These are phyloP conservation scores for Drosophila eohydei DNA, from an alignment of 2,888 invertebrate genomes.

Conservation along the genomic window DNA sequence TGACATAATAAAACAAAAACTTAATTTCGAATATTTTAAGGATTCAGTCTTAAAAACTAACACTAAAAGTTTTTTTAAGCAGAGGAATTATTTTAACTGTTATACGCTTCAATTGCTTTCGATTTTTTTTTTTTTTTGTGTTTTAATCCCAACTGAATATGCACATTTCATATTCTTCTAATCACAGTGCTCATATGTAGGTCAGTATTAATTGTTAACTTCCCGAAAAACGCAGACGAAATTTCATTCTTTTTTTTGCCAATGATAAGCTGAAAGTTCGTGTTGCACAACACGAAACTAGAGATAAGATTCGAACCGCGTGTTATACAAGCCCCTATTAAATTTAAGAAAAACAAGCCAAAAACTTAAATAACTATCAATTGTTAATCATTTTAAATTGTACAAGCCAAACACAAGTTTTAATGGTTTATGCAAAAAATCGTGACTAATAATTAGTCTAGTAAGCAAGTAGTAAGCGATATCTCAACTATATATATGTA, in stretches of 20 bases:
- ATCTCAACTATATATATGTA: neutral
- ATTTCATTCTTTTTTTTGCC: neutral
- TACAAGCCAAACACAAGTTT: neutral
- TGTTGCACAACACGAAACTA: constrained; percentile 2
- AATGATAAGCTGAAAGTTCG: constrained; percentile 18
- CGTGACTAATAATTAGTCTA: neutral
- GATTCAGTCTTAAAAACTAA: too few relatives aligned
- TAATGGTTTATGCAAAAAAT: neutral
- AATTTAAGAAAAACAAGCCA: neutral
- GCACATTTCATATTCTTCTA: neutral
- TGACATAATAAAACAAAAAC: too few relatives aligned
- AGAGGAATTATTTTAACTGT: too few relatives aligned
- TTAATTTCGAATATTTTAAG: too few relatives aligned
- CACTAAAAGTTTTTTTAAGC: too few relatives aligned
- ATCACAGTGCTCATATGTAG: constrained; percentile 24
- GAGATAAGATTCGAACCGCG: constrained; percentile 33
- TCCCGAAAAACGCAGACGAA: neutral
- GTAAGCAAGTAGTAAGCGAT: neutral
- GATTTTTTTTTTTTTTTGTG: neutral
- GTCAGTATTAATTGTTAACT: constrained; percentile 23
- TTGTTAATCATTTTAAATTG: neutral
- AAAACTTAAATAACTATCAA: neutral
- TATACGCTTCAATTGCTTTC: too few relatives aligned
- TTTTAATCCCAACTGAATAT: neutral
- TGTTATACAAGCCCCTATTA: neutral